Evolutionary conservation across 2,113 vertebrate species (phyloP), one percentile per base, ranked within the genome.

Genomic region (Chlamydotis undulata): DNA sequence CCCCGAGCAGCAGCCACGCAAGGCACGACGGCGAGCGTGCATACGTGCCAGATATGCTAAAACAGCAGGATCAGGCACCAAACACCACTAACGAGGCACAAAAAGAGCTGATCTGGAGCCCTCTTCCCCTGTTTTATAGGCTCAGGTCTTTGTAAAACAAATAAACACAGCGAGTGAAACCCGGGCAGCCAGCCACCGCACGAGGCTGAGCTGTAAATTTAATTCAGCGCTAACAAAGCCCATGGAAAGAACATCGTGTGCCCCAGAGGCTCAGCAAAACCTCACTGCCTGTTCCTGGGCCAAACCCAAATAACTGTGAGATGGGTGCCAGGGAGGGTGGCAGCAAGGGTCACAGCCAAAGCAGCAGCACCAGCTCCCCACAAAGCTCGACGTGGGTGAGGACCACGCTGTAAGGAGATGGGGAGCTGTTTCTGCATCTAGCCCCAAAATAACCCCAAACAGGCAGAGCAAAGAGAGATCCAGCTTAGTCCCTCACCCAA

Each of bases 331-430:
- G 47, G 18, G 76, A n/a, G 25, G 19, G 43, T 12, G 59, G 39
- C 21, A 28, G 67, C 0, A 1, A 52, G 9, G 12, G 60, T 14
- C 39, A 35, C 12, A 3, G 37, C 28, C 73, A 39, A 10, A n/a
- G 10, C 31, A 49, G 55, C n/a, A 33, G 24, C 65, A 10, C 21
- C n/a, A 17, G 45, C 37, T n/a, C 37, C 47, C 14, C 28, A 33
- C 18, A 12, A 50, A n/a, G 33, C 23, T 10, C 4, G 4, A 12
- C 0, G 0, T 1, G 19, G 31, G 43, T 4, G 15, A 88, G 71
- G 65, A 73, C 9, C 37, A 4, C 0, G 1, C 39, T 1, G 0
- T 12, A 2, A 39, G 37, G 50, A 61, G 61, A 16, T 2, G 9
- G n/a, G 1, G n/a, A 83, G 65, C n/a, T 12, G 19, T 3, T 39